phyloP scores from a whole-genome alignment of 2,888 invertebrate species.

The Latrodectus hesperus region DNA sequence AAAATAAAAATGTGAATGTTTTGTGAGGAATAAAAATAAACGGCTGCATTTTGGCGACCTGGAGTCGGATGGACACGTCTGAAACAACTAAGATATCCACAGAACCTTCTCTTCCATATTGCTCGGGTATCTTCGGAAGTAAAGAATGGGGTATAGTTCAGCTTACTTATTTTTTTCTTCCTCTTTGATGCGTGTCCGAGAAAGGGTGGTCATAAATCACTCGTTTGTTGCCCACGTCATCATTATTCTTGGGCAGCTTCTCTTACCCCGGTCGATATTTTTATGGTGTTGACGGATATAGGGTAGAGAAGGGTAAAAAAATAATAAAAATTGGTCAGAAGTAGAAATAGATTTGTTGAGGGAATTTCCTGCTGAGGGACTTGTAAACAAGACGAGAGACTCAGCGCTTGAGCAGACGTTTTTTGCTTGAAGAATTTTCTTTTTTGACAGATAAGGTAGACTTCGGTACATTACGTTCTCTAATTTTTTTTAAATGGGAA shows the following conservation, averaged over 20 bases:
- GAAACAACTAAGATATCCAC: conserved; percentile 53
- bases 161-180: conserved; percentile 9
- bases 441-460: too few species aligned
- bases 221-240: conserved; percentile 60
- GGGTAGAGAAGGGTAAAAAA: background rate
- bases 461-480: too few species aligned
- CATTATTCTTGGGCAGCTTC: conserved; percentile 33
- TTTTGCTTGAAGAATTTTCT: too few species aligned
- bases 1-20: too few species aligned
- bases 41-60: conserved; percentile 20
- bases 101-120: conserved; percentile 42
- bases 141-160: background rate
- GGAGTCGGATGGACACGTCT: conserved; percentile 44
- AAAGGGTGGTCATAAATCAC: conserved; percentile 63
- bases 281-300: conserved; percentile 13
- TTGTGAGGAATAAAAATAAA: too few species aligned
- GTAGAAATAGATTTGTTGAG: conserved; percentile 23
- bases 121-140: conserved; percentile 18
- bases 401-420: too few species aligned
- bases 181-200: conserved; percentile 38
- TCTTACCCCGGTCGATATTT: conserved; percentile 41
- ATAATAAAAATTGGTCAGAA: conserved; percentile 9
- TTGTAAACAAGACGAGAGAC: background rate
- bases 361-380: background rate
- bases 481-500: too few species aligned